Evolutionary conservation across 2,797 vertebrate species (phyloP).

Genomic region (Labroides dimidiatus): DNA sequence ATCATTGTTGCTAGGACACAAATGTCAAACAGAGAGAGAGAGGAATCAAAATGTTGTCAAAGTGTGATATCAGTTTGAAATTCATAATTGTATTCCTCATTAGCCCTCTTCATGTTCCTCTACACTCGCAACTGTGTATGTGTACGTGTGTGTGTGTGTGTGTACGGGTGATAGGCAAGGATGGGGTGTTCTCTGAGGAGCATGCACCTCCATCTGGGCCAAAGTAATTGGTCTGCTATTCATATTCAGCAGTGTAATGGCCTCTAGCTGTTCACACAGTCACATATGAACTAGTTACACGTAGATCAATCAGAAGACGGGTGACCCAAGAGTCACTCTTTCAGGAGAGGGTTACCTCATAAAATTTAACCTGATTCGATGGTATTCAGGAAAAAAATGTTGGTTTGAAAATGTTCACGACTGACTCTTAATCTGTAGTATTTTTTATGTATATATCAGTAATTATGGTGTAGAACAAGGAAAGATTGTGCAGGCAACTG

Average conservation of each 20-base stretch:
- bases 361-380: slow-evolving; percentile 53
- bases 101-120: slow-evolving; percentile 57
- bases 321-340: slow-evolving; percentile 75
- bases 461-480: slow-evolving; percentile 35
- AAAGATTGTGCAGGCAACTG: no score
- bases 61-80: slow-evolving; percentile 38
- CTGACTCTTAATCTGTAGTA: slow-evolving; percentile 16
- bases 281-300: slow-evolving; percentile 82
- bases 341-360: slow-evolving; percentile 31
- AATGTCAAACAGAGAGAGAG: slow-evolving; percentile 37
- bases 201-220: slow-evolving; percentile 81
- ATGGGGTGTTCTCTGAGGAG: slow-evolving; percentile 75
- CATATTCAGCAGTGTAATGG: slow-evolving; percentile 84
- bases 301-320: slow-evolving; percentile 76
- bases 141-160: slow-evolving; percentile 22
- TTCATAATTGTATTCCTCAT: slow-evolving; percentile 60
- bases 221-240: slow-evolving; percentile 85
- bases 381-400: slow-evolving; percentile 35
- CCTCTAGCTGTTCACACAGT: slow-evolving; percentile 80
- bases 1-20: slow-evolving; percentile 20
- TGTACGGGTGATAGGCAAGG: slow-evolving; percentile 44
- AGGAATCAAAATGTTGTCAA: slow-evolving; percentile 36
- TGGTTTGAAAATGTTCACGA: slow-evolving; percentile 41
- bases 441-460: slow-evolving; percentile 24
- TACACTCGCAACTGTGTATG: slow-evolving; percentile 49